A percentile compares a stretch with the other conserved stretches of the same genome.
phyloP scores from a whole-genome alignment of 2,888 invertebrate genomes.

The Tetragonula carbonaria region DNA sequence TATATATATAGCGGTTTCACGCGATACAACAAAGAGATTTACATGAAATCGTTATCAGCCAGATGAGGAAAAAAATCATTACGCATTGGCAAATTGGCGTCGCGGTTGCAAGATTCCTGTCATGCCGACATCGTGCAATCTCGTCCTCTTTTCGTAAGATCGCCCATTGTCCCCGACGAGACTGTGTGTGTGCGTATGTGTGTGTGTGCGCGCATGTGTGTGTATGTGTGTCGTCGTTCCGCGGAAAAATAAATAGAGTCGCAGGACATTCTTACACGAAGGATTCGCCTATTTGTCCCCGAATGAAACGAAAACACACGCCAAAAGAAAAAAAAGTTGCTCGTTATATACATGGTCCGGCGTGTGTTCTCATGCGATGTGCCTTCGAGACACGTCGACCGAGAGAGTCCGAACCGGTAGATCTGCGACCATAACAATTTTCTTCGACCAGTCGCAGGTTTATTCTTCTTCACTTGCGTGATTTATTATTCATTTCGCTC shows the following conservation, averaged over 20 bases:
- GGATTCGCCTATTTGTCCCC: slow-evolving; percentile 44
- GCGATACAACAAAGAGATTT: slow-evolving; percentile 10
- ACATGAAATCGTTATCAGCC: not conserved
- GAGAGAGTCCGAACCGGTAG: not conserved
- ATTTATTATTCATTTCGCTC: no score
- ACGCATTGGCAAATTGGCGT: not conserved
- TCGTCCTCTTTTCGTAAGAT: slow-evolving; percentile 36
- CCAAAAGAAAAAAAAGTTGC: slow-evolving; percentile 24
- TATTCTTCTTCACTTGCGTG: no score
- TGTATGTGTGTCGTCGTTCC: slow-evolving; percentile 6
- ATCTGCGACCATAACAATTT: slow-evolving; percentile 17
- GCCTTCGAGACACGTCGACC: no score
- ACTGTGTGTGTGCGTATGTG: not conserved
- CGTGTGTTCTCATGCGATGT: slow-evolving; percentile 7
- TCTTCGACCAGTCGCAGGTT: not conserved
- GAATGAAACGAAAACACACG: slow-evolving; percentile 53
- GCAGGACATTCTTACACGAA: slow-evolving; percentile 17
- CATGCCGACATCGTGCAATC: slow-evolving; percentile 13
- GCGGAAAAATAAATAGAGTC: slow-evolving; percentile 49
- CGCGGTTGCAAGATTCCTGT: not conserved
- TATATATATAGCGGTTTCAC: no score
- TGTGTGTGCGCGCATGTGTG: not conserved
- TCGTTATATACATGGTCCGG: slow-evolving; percentile 14
- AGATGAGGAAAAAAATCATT: slow-evolving; percentile 3
- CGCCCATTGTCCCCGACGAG: slow-evolving; percentile 29